These are phyloP conservation scores for Tachysurus vachellii DNA, from an alignment of 2,113 vertebrate genomes.

Conservation along the genomic window DNA sequence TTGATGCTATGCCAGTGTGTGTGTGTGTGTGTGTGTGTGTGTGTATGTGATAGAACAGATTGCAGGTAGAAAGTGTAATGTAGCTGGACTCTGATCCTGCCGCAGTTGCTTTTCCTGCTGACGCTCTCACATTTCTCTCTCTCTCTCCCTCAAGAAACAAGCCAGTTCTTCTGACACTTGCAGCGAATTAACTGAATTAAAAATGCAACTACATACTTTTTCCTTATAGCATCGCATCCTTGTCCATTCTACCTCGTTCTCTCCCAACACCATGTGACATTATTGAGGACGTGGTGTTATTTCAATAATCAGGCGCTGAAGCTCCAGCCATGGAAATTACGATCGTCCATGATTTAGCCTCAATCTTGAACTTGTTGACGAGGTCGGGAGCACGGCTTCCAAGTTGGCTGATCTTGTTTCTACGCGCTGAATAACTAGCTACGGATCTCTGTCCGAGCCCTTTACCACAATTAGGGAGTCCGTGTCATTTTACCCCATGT, in stretches of 20 bases:
- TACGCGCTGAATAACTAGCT: constrained; percentile 14
- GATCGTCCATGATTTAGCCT: constrained; percentile 35
- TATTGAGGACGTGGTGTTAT: constrained; percentile 29
- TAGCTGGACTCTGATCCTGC: constrained; percentile 37
- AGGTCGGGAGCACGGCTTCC: constrained; percentile 3
- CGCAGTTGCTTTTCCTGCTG: constrained; percentile 32
- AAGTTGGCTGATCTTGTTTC: constrained; percentile 25
- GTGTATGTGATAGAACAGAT: constrained; percentile 28
- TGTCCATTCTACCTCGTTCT: background rate
- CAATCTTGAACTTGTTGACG: constrained; percentile 47
- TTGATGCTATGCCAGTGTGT: constrained; percentile 5
- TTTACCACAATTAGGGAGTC: constrained; percentile 53
- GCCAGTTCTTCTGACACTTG: background rate
- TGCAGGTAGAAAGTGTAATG: constrained; percentile 43
- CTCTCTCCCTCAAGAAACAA: background rate
- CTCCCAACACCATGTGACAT: background rate
- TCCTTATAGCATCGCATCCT: background rate
- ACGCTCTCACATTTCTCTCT: constrained; percentile 20
- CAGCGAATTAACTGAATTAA: background rate
- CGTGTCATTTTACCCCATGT: constrained; percentile 53
- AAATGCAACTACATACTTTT: background rate
- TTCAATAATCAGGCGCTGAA: constrained; percentile 45
- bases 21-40: background rate
- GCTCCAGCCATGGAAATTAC: constrained; percentile 44
- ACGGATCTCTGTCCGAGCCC: constrained; percentile 39